Base-by-base conservation (phyloP, 2,113 vertebrate genomes). In the Bos taurus region DNA sequence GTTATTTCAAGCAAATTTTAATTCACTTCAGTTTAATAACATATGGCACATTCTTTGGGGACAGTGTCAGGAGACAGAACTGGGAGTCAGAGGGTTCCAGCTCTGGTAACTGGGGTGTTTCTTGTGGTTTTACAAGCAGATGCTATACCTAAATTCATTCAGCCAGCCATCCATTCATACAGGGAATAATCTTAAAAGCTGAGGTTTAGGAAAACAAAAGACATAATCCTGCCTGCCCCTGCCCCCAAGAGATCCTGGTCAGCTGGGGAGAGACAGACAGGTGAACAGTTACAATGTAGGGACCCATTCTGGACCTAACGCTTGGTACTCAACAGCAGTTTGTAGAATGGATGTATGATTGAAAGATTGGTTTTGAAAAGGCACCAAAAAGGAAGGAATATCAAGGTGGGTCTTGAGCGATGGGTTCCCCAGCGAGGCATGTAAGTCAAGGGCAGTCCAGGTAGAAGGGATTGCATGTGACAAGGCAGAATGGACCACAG, bases 1-100 rank as follows among this genome's bases (percentile, higher is more conserved):
- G 74, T 96, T 96, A 96, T 96, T 97, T 97, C 94, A 93, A 97
- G 91, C 43, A 82, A 97, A 96, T 96, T 96, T 97, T 93, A 97
- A 91, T 95, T 97, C 96, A 84, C 82, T 98, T 96, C 91, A 78
- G 43, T 89, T 95, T 95, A 97, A 97, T 97, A 97, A 93, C 83
- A 82, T 96, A 91, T 62, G 64, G 48, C 88, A 81, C 52, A 83
- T 95, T 83, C 62, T 78, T 98, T 80, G 36, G 80, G 83, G 91
- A 46, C 36, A 26, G 25, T 93, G 56, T 86, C 84, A 80, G 57
- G 82, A 57, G 48, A 78, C 36, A 88, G 67, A 82, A 86, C 62
- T 91, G 43, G 40, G 23, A 97, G 57, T 95, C 78, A 78, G 94
- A 82, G 40, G 84, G 33, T 59, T 28, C 57, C 19, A 50, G 25